phyloP scores from a whole-genome alignment of 2,888 invertebrate genomes.

The Acheta domesticus region DNA sequence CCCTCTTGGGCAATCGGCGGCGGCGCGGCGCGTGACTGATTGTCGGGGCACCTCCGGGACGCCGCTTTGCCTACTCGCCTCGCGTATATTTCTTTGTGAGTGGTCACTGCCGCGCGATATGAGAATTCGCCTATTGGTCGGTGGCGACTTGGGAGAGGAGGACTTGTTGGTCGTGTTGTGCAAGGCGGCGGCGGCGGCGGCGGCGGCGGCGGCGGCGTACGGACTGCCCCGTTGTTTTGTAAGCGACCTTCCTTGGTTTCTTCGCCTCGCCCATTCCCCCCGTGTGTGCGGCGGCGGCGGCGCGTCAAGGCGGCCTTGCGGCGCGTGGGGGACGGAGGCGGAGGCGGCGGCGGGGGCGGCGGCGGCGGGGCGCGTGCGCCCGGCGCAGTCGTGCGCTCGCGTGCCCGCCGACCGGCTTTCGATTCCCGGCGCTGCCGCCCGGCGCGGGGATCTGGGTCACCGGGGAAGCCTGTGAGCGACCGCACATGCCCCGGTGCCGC shows the following conservation, averaged over 20 bases:
- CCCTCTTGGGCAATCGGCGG: background rate
- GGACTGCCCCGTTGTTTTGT: background rate
- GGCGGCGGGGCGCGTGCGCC: no score
- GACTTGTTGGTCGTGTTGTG: slow-evolving; percentile 18
- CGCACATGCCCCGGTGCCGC: background rate
- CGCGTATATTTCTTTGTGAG: slow-evolving; percentile 18
- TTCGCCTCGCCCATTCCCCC: background rate
- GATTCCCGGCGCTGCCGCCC: no score
- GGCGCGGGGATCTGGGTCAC: background rate
- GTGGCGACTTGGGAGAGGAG: background rate
- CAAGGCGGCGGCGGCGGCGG: background rate
- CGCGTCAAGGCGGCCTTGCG: background rate
- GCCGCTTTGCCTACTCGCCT: background rate
- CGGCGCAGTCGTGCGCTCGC: no score
- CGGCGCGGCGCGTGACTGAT: background rate
- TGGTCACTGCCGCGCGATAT: background rate
- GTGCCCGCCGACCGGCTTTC: no score
- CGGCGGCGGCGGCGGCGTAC: background rate
- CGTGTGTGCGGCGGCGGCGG: no score
- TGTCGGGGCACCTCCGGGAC: background rate
- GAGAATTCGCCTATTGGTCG: slow-evolving; percentile 11
- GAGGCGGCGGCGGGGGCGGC: no score
- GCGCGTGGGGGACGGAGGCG: background rate
- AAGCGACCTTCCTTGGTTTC: background rate
- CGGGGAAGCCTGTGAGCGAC: background rate